Evolutionary conservation across 35 echinoderm and acorn worm species (phyloP).

Genomic region (Chiridota heheva): DNA sequence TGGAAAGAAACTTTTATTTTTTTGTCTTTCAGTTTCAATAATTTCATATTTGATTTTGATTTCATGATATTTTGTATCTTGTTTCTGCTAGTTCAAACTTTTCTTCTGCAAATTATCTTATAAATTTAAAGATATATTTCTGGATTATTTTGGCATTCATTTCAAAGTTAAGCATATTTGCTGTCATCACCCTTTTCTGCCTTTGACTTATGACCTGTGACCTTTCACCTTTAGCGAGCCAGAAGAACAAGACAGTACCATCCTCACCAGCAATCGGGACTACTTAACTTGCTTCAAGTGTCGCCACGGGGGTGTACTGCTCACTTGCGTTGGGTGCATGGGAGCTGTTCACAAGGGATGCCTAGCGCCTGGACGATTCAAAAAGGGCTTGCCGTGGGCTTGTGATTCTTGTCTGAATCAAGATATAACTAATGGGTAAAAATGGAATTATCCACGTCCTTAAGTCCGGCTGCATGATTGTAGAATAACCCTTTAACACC

Average conservation of each 20-base stretch:
- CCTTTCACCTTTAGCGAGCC: not conserved
- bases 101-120: not conserved
- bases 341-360: conserved; percentile 76
- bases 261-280: conserved; percentile 39
- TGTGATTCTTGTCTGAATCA: conserved; percentile 45
- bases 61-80: too few relatives aligned
- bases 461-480: too few relatives aligned
- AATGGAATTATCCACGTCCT: not conserved
- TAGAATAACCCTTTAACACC: too few relatives aligned
- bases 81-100: not conserved
- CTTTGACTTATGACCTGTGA: not conserved
- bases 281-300: conserved; percentile 64
- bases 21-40: too few relatives aligned
- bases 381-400: conserved; percentile 17
- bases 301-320: conserved; percentile 80
- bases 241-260: conserved; percentile 50
- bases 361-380: conserved; percentile 30
- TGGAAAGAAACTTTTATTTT: too few relatives aligned
- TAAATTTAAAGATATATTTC: not conserved
- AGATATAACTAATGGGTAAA: conserved; percentile 8
- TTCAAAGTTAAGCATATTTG: too few relatives aligned
- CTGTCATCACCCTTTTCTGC: not conserved
- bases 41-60: too few relatives aligned
- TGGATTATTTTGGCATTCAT: not conserved
- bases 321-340: conserved; percentile 76